Evolutionary conservation across 2,113 vertebrate species (phyloP), one percentile per base, ranked within the genome.

Genomic region (Charadrius vociferus): DNA sequence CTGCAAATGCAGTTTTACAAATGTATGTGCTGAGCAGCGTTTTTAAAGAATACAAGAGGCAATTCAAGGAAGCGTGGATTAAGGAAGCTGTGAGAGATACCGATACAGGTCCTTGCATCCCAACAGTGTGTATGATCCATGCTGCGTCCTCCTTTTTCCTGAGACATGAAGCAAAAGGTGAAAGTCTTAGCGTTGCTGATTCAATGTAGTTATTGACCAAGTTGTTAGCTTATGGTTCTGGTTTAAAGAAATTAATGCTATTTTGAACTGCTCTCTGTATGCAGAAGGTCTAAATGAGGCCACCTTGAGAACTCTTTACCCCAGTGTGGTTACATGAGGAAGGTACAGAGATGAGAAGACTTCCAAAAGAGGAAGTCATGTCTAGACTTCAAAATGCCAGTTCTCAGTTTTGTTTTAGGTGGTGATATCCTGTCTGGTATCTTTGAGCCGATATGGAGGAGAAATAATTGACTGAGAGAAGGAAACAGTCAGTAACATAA

Each of bases 321-420:
- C 71, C 50, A 17, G 2, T 86, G 95, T 90, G 96, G 92, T 94
- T 94, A 62, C 47, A 39, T 90, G 95, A 77, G 87, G 95, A 97
- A 96, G 95, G 88, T 96, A 97, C 90, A 94, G 92, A 96, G 63
- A 96, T 96, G 95, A 97, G 92, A 88, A 95, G 92, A 68, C 87
- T 94, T 96, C 85, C 90, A 94, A 91, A 96, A 97, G 95, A 97
- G 97, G 96, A 97, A 97, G 91, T 95, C 0, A 1, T 37, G 97
- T 97, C 96, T 97, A 97, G 96, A 97, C 95, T 97, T 97, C 74
- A 95, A 95, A 97, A 96, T 96, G 91, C 94, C 94, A 96, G 87
- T 96, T 95, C 91, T 94, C 91, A 83, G 88, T 97, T 97, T 95
- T 96, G 90, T 93, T 97, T 95, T 92, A 96, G 95, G 55, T 95